Base-by-base conservation (phyloP, 1,140 invertebrate genomes). In the Aplysia californica region DNA sequence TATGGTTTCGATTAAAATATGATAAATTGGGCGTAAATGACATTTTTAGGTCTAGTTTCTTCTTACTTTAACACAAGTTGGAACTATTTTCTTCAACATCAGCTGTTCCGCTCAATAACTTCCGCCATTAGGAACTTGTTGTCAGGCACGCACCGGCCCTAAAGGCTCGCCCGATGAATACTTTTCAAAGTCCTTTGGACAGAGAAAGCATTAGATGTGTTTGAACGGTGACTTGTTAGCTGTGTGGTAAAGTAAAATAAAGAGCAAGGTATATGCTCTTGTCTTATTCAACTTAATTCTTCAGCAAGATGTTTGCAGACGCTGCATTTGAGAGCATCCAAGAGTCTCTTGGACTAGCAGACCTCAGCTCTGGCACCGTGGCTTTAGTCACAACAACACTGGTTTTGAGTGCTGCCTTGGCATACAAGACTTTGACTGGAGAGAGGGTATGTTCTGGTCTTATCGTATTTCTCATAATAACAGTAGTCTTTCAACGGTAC, bases 301-400 rank as follows among this genome's bases (percentile, higher is more conserved):
- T 15, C 10, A 10, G n/a, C 10, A 50, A 50, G n/a, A 70, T 70
- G 68, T 70, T 70, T 56, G 68, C 58, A 35, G 68, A 70, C n/a
- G 5, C 68, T 1, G 21, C 68, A 2, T 61, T 72, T n/a, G 70
- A 72, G 29, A 55, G 61, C 21, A 26, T 72, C 61, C 70, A 72
- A 31, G 70, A 59, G 41, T 20, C 35, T 1, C 31, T 72, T 0
- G 70, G 56, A 23, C 33, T 61, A 2, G 58, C 56, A 44, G 68
- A 79, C 5, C 26, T 79, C n/a, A 77, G 56, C 23, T 33, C 59
- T 26, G 64, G 56, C 21, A 79, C 74, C 21, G 38, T 72, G 38
- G 65, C 74, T 33, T 36, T 76, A 36, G 69, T 72, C 3, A 72
- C 78, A 3, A 79, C 78, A 10, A 72, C 78, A 36, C 29, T 76